Percentiles rank a stretch among this genome's conserved stretches.
These are phyloP conservation scores for Nomada ruficornis DNA, from an alignment of 2,888 invertebrate species.

Conservation along the genomic window DNA sequence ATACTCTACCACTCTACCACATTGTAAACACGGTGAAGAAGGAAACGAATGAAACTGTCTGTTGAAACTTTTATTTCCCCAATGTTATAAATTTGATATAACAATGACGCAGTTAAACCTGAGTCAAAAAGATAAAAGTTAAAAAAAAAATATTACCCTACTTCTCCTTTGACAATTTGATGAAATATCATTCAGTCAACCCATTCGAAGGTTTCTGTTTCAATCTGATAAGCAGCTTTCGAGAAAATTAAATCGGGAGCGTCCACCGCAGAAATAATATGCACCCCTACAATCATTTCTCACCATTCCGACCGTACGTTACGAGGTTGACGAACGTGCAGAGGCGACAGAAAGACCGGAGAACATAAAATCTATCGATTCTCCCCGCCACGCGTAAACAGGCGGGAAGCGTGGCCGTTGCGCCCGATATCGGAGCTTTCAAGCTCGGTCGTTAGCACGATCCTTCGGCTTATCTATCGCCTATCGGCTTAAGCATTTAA, in stretches of 20 bases:
- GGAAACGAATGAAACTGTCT: too few relatives aligned
- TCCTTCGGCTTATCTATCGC: conserved; percentile 33
- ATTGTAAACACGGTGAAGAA: too few relatives aligned
- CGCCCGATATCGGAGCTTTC: conserved; percentile 4
- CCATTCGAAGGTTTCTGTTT: too few relatives aligned
- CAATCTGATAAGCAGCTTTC: too few relatives aligned
- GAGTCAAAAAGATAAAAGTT: too few relatives aligned
- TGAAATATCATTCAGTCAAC: too few relatives aligned
- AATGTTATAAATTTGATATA: too few relatives aligned
- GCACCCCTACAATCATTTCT: background rate
- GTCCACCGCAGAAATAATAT: background rate
- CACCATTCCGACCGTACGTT: background rate
- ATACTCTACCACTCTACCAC: too few relatives aligned
- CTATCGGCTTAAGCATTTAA: conserved; percentile 8
- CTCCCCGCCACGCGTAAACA: background rate
- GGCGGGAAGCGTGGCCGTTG: background rate
- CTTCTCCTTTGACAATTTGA: too few relatives aligned
- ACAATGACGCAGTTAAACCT: too few relatives aligned
- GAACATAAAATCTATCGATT: conserved; percentile 33
- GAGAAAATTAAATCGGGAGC: background rate
- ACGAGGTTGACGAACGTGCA: conserved; percentile 20
- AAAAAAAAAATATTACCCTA: too few relatives aligned
- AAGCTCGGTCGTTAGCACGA: conserved; percentile 21
- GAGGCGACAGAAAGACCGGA: background rate
- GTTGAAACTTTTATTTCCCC: too few relatives aligned